Conservation (phyloP, 2,113 vertebrate species). For the Nothoprocta perdicaria region DNA sequence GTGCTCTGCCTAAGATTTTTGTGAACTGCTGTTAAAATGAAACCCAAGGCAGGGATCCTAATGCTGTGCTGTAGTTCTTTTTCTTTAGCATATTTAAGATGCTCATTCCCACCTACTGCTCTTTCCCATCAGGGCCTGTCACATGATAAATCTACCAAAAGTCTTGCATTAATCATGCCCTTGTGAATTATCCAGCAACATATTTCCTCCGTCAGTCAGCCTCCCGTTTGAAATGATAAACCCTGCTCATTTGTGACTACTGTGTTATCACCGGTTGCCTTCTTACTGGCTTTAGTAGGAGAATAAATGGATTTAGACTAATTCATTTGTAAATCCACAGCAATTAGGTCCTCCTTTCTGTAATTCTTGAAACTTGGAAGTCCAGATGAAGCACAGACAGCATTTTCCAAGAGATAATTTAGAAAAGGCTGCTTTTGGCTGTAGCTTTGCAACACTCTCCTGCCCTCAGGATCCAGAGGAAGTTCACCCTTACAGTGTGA, state of each 20-base stretch:
- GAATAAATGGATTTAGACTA: background rate
- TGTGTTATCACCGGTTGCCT: slow-evolving; percentile 58
- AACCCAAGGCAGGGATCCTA: background rate
- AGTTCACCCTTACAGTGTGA: background rate
- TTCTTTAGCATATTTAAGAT: background rate
- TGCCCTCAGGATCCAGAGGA: background rate
- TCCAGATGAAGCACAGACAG: background rate
- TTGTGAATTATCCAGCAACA: slow-evolving; percentile 63
- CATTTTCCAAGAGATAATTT: background rate
- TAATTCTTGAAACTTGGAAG: background rate
- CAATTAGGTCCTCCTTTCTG: rapidly evolving
- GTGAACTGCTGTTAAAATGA: slow-evolving; percentile 1
- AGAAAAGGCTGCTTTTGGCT: background rate
- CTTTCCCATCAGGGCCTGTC: background rate
- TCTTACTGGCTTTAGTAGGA: slow-evolving; percentile 11
- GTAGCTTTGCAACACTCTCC: background rate
- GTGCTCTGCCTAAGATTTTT: slow-evolving; percentile 6
- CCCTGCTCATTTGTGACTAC: background rate
- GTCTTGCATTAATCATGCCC: slow-evolving; percentile 9
- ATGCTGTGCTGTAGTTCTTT: background rate
- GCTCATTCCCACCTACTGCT: background rate
- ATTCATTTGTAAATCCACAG: background rate
- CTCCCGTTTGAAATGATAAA: slow-evolving; percentile 44
- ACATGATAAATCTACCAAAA: background rate
- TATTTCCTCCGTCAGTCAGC: slow-evolving; percentile 41